Evolutionary conservation across 2,113 vertebrate genomes (phyloP).

Genomic region (Crotalus viridis): DNA sequence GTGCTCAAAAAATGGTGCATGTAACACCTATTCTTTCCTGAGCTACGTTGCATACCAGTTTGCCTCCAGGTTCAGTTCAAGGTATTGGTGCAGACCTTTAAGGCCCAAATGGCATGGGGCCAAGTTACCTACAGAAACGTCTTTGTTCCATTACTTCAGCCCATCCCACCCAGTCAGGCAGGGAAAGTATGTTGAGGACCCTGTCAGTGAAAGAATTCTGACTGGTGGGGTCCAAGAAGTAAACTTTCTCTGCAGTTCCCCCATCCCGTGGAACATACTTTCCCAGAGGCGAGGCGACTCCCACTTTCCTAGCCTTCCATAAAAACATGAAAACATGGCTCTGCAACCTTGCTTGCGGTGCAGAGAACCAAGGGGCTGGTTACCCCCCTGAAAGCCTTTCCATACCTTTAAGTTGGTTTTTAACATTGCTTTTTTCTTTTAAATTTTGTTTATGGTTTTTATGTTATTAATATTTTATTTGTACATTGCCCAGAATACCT

Average conservation of each 20-base stretch:
- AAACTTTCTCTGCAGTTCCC: too few species aligned
- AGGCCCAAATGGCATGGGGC: background rate
- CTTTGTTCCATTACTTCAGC: background rate
- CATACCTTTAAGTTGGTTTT: background rate
- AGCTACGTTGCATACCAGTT: background rate
- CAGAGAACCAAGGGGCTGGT: background rate
- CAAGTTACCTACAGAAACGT: background rate
- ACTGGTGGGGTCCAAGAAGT: background rate
- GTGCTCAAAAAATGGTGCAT: background rate
- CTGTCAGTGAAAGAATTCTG: background rate
- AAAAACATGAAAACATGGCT: too few species aligned
- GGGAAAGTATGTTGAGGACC: background rate
- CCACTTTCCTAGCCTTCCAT: background rate
- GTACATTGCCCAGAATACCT: background rate
- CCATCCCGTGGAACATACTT: background rate
- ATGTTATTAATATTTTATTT: background rate
- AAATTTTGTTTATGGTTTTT: background rate
- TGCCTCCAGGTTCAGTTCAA: background rate
- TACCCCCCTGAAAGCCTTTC: too few species aligned
- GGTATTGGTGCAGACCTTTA: background rate
- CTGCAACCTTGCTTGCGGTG: background rate
- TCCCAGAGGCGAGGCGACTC: background rate
- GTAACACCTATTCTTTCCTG: too few species aligned
- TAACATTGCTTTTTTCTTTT: background rate
- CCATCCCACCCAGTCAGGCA: background rate